Percentiles rank a stretch among this genome's conserved stretches.
Evolutionary conservation across 2,888 invertebrate genomes (phyloP).

Genomic region (Meliscaeva auricollis): DNA sequence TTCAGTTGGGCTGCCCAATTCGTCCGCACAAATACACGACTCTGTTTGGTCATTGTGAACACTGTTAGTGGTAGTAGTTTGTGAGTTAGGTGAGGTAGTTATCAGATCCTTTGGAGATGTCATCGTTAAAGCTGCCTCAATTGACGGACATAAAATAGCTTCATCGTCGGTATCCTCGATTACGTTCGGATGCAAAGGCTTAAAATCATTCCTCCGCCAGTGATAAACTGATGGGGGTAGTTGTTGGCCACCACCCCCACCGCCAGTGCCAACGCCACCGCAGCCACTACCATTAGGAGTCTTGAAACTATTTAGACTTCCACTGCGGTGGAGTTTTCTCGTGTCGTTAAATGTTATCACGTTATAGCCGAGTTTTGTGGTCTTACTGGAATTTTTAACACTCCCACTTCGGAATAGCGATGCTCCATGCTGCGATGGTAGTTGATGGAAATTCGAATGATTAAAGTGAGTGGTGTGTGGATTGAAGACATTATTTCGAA

Average conservation of each 20-base stretch:
- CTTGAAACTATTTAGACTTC: constrained; percentile 58
- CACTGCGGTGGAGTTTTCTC: constrained; percentile 60
- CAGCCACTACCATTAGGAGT: constrained; percentile 17
- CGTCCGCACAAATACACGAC: constrained; percentile 80
- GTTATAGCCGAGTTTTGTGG: constrained; percentile 57
- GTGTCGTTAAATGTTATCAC: constrained; percentile 64
- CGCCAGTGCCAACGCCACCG: not conserved
- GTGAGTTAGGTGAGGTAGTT: constrained; percentile 46
- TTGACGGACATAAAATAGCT: constrained; percentile 57
- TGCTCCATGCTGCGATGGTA: constrained; percentile 16
- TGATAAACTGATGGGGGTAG: constrained; percentile 75
- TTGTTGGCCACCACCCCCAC: not conserved
- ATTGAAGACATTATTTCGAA: constrained; percentile 80
- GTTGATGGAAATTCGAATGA: constrained; percentile 49
- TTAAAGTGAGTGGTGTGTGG: constrained; percentile 56
- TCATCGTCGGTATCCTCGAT: constrained; percentile 80
- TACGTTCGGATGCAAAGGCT: constrained; percentile 81
- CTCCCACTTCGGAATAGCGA: constrained; percentile 67
- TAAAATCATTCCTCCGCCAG: constrained; percentile 81
- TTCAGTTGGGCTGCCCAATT: constrained; percentile 80
- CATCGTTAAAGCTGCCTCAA: constrained; percentile 66
- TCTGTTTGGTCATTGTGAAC: not conserved
- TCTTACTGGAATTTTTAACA: constrained; percentile 66
- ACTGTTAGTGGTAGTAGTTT: constrained; percentile 57
- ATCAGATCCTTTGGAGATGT: constrained; percentile 69